Evolutionary conservation across 2,113 vertebrate genomes (phyloP).

Genomic region (Sialia sialis): DNA sequence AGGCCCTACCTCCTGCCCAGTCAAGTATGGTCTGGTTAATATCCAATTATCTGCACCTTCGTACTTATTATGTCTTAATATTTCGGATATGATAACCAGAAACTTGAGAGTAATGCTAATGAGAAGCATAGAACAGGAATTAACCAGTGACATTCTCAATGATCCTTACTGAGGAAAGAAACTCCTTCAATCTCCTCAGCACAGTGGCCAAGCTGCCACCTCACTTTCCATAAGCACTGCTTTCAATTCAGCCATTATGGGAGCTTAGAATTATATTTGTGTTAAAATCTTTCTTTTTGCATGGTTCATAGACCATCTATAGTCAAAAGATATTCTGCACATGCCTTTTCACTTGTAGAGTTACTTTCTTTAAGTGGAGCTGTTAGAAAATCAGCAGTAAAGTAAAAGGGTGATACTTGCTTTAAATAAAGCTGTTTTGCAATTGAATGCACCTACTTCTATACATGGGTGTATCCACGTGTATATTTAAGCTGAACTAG

Average conservation of each 20-base stretch:
- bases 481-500: neutral
- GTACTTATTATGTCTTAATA: slow-evolving; percentile 92
- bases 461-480: fast-evolving
- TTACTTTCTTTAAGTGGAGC: neutral
- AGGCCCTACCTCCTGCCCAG: slow-evolving; percentile 91
- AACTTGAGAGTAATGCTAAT: slow-evolving; percentile 87
- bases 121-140: slow-evolving; percentile 79
- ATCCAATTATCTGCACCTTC: slow-evolving; percentile 95
- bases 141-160: slow-evolving; percentile 74
- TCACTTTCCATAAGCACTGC: neutral
- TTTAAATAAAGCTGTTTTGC: neutral
- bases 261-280: neutral
- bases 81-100: slow-evolving; percentile 88
- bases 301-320: neutral
- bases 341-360: neutral
- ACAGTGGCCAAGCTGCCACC: neutral
- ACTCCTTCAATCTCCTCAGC: slow-evolving; percentile 29
- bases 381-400: neutral
- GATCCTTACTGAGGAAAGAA: slow-evolving; percentile 68
- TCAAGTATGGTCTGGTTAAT: slow-evolving; percentile 96
- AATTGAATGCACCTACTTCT: neutral
- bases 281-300: neutral
- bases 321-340: neutral
- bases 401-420: neutral
- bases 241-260: neutral